Evolutionary conservation across 2,797 vertebrate genomes (phyloP).

Genomic region (Scyliorhinus canicula): DNA sequence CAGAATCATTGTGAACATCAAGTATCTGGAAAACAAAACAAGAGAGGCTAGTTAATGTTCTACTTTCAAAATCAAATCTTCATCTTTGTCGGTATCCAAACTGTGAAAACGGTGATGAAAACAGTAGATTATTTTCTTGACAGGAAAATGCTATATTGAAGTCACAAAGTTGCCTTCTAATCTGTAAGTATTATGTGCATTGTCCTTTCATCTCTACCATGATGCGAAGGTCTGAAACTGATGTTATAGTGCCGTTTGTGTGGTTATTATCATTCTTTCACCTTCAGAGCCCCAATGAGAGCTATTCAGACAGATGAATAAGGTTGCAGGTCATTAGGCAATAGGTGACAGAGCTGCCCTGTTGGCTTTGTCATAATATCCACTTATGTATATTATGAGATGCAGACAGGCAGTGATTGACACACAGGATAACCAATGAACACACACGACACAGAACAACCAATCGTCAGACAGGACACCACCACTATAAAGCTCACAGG

Average conservation of each 20-base stretch:
- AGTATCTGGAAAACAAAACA: slow-evolving; percentile 63
- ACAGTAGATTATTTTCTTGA: background rate
- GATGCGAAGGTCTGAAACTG: background rate
- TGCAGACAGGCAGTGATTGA: no score
- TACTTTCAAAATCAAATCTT: background rate
- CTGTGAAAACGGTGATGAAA: background rate
- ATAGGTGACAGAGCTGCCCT: background rate
- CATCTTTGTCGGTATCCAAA: background rate
- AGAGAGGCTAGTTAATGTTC: background rate
- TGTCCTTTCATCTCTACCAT: background rate
- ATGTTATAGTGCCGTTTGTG: background rate
- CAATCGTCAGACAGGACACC: no score
- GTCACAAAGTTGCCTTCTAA: background rate
- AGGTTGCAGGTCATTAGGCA: background rate
- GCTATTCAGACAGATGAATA: no score
- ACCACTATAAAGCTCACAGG: no score
- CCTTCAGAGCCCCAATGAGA: background rate
- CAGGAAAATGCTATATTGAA: background rate
- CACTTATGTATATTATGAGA: no score
- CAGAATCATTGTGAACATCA: slow-evolving; percentile 92
- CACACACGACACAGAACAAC: no score
- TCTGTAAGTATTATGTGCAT: background rate
- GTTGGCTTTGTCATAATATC: no score
- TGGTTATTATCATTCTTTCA: background rate
- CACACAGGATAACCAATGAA: no score